Conservation (phyloP, 2,888 invertebrate genomes). For the Cataglyphis altisquamis region DNA sequence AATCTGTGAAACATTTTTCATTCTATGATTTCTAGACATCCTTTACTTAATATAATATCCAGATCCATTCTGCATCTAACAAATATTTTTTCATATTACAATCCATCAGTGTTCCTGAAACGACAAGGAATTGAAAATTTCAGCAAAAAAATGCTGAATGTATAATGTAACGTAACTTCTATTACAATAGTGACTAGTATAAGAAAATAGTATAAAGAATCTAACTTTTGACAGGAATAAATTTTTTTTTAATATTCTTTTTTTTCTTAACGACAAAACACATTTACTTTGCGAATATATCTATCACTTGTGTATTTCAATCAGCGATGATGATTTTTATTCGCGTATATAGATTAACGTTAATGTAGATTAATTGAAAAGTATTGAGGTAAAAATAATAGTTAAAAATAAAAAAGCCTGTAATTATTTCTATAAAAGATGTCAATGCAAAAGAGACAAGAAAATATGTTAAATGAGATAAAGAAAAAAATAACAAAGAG, state of each 20-base stretch:
- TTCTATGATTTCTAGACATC: neutral
- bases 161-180: neutral
- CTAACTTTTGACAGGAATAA: neutral
- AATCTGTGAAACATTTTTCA: neutral
- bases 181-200: neutral
- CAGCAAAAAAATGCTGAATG: neutral
- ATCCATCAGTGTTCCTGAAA: neutral
- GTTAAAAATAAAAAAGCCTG: neutral
- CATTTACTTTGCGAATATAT: neutral
- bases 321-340: neutral
- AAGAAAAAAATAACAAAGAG: neutral
- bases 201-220: neutral
- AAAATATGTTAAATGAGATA: slow-evolving; percentile 11
- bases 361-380: neutral
- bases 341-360: neutral
- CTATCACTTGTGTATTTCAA: neutral
- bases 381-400: neutral
- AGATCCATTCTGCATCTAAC: neutral
- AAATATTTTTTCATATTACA: neutral
- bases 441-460: neutral
- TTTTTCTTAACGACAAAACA: neutral
- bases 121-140: neutral
- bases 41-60: neutral
- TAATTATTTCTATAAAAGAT: neutral
- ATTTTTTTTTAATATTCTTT: neutral